Conservation (phyloP, 2,797 vertebrate species). For the Microctenopoma stevenorrisi region DNA sequence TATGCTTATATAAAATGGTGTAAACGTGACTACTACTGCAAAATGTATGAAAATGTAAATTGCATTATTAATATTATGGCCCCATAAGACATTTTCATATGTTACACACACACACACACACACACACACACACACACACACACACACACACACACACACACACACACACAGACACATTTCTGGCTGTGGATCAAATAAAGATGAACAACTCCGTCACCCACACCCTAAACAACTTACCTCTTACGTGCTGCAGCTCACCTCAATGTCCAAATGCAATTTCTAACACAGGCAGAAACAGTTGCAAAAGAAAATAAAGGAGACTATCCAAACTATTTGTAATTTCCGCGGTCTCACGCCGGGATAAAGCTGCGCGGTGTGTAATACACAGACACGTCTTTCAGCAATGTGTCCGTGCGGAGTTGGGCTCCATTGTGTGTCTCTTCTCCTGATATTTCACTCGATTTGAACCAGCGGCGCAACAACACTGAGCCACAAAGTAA, state of each 20-base stretch:
- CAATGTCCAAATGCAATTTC: slow-evolving; percentile 25
- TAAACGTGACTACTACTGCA: not conserved
- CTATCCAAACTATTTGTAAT: slow-evolving; percentile 15
- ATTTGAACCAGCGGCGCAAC: slow-evolving; percentile 56
- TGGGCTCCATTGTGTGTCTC: slow-evolving; percentile 59
- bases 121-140: not conserved
- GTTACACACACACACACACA: not conserved
- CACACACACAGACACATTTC: not conserved
- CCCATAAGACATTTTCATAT: not conserved
- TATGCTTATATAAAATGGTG: not conserved
- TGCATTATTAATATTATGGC: not conserved
- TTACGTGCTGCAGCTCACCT: slow-evolving; percentile 21
- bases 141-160: not conserved
- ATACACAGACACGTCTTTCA: slow-evolving; percentile 29
- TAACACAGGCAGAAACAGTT: not conserved
- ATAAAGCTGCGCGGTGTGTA: slow-evolving; percentile 1
- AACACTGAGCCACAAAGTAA: slow-evolving; percentile 50
- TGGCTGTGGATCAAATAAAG: not conserved
- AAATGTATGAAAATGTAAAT: not conserved
- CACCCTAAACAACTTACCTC: slow-evolving; percentile 52
- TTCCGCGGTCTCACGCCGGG: not conserved
- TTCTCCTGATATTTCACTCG: slow-evolving; percentile 38
- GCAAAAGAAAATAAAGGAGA: not conserved
- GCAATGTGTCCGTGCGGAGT: slow-evolving; percentile 16
- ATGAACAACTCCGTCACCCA: not conserved